Conservation (phyloP, 2,888 invertebrate species). For the Chymomyza amoena region DNA sequence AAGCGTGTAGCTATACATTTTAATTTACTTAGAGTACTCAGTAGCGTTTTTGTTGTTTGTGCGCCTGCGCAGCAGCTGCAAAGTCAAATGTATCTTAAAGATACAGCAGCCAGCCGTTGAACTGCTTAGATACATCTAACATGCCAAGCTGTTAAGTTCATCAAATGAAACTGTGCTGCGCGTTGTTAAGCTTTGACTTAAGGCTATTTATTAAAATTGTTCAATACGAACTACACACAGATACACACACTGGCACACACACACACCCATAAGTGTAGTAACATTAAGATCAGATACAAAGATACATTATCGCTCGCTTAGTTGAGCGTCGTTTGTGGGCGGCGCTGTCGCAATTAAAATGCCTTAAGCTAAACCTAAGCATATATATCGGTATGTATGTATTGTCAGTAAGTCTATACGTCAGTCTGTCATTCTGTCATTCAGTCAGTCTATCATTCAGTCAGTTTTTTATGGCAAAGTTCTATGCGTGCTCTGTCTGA, state of each 20-base stretch:
- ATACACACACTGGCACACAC: conserved; percentile 11
- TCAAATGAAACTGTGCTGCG: conserved; percentile 4
- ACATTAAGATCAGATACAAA: conserved; percentile 76
- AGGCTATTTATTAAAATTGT: background rate
- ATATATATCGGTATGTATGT: conserved; percentile 18
- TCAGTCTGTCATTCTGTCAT: conserved; percentile 24
- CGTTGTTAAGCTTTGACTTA: background rate
- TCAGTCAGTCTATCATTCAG: conserved; percentile 1
- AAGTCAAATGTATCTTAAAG: background rate
- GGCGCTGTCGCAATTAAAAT: conserved; percentile 69
- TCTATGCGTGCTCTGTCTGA: conserved; percentile 9
- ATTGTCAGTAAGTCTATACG: conserved; percentile 25
- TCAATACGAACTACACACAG: conserved; percentile 10
- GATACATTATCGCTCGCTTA: conserved; percentile 67
- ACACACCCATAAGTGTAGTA: conserved; percentile 11
- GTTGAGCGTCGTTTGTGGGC: conserved; percentile 58
- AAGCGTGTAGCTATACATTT: background rate
- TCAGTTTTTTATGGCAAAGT: background rate
- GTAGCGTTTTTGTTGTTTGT: too few relatives aligned
- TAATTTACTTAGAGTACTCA: background rate
- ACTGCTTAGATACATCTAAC: background rate
- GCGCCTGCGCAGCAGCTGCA: background rate
- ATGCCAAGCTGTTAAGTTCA: conserved; percentile 1
- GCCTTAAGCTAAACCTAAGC: conserved; percentile 54
- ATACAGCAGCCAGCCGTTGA: background rate